Base-by-base conservation (phyloP, 2,888 invertebrate species). In the Leptinotarsa peninsularis region DNA sequence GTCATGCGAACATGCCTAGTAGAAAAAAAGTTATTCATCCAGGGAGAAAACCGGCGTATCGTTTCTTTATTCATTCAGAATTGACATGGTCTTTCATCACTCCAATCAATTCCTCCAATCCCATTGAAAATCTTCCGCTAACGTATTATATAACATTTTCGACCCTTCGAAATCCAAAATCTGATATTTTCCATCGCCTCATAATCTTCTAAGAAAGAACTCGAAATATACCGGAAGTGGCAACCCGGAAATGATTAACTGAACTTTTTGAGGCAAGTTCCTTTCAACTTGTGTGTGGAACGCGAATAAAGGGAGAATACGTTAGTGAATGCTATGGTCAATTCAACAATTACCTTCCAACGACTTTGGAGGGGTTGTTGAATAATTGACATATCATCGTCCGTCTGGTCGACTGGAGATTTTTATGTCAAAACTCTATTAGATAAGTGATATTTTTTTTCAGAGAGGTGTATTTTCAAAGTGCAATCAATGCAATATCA, bases 181-280 rank as follows among this genome's bases (percentile, higher is more conserved):
- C 71, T 27, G 67, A 71, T 75, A 63, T 77, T 77, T 77, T 77
- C 75, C 75, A 77, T 75, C 63, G 71, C 52, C 54, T 67, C 60
- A 73, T 77, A 69, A 73, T 71, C 73, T 67, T 70, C 49, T 70
- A 68, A 67, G 70, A 69, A 69, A 75, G 68, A 72, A 67, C 60
- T 68, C n/a, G 52, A 23, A 33, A 68, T 54, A 67, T 67, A 43
- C 50, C 50, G 23, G 49, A 49, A 67, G 67, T 52, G 49, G 27
- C 67, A 49, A n/a, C 52, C 67, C 50, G 52, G 52, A 68, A 68
- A 68, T 68, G 67, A 68, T 49, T 68, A 52, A 54, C 67, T 68
- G 67, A 49, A 67, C 67, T 27, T 67, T 54, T 3, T n/a, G 14
- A n/a, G 54, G 54, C 18, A 18, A 54, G 18, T 18, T 18, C 18